Evolutionary conservation across 2,888 invertebrate species (phyloP), one percentile per base, ranked within the genome.

Genomic region (Anodontia alba): DNA sequence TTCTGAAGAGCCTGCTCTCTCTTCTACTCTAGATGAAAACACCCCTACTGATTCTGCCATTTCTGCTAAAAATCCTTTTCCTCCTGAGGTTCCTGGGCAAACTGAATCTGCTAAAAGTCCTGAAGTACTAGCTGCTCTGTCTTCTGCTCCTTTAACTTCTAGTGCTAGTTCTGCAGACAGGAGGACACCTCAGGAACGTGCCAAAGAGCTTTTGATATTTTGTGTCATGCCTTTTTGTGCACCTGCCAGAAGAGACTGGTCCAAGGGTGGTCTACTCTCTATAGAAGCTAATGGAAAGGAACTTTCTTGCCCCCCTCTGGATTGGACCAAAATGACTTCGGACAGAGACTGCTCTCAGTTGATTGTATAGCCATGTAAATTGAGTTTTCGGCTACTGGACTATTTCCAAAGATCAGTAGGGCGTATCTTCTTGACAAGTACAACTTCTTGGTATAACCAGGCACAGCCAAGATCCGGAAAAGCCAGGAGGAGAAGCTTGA

Each of bases 221-320:
- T 70, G 79, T 17, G 29, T 26, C 1, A 75, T 79, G 80, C 76
- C 76, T 8, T 23, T 76, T 7, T 68, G 33, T 26, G 57, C 73
- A 12, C 74, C 74, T 31, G 74, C 68, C n/a, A 43, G 54, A 31
- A 72, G 76, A 29, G 76, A 73, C 29, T 80, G 76, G 80, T 3
- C 26, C 7, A 10, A 20, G 12, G 57, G 17, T 5, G 26, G 31
- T 0, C 31, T 46, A 8, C 12, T 75, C 0, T 26, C 31, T 2
- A 43, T 66, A 0, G 51, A 49, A 0, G 7, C 0, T 0, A 29
- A 20, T 0, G 26, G 42, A 0, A 20, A 2, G 0, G n/a, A 3
- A 8, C 23, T 75, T 3, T 20, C 15, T 0, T 80, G 79, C 75
- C 79, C 74, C 0, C 79, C 79, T 17, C 1, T 62, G 5, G 54